A percentile compares a stretch with the other conserved stretches of the same genome.
phyloP scores from a whole-genome alignment of 2,888 invertebrate species.

The Ochropleura plecta region DNA sequence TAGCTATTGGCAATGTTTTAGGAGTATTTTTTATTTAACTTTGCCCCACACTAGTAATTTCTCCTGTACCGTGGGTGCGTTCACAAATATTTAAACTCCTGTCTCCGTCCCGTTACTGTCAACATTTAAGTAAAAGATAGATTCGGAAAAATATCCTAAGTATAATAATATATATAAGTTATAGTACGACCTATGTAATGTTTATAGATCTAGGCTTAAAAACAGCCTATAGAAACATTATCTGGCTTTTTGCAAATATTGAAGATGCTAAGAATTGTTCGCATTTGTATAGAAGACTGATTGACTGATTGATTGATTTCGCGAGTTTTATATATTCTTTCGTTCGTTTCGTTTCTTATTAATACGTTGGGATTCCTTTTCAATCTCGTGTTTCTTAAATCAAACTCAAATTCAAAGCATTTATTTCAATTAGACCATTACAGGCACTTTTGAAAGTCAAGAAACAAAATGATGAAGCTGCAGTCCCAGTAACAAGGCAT shows the following conservation, averaged over 20 bases:
- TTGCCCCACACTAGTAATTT: too few relatives aligned
- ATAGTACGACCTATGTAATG: not conserved
- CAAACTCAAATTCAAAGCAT: too few relatives aligned
- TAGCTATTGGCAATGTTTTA: constrained; percentile 3
- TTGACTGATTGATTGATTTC: not conserved
- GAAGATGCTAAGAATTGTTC: not conserved
- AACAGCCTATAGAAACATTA: not conserved
- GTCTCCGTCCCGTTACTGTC: not conserved
- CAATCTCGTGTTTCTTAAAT: too few relatives aligned
- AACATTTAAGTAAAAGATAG: not conserved
- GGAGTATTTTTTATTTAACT: not conserved
- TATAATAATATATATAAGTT: too few relatives aligned
- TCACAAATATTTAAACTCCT: not conserved
- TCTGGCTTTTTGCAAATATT: not conserved
- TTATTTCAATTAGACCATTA: too few relatives aligned
- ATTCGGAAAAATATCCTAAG: not conserved
- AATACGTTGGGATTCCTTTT: too few relatives aligned
- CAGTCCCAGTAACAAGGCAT: too few relatives aligned
- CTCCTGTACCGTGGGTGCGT: too few relatives aligned
- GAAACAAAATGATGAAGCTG: too few relatives aligned
- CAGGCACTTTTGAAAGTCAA: too few relatives aligned
- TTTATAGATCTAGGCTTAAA: not conserved
- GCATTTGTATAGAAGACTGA: not conserved
- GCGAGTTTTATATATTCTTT: too few relatives aligned
- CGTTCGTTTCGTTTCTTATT: too few relatives aligned